These are phyloP conservation scores for Podabrus alpinus DNA, from an alignment of 2,888 invertebrate species.

Conservation along the genomic window DNA sequence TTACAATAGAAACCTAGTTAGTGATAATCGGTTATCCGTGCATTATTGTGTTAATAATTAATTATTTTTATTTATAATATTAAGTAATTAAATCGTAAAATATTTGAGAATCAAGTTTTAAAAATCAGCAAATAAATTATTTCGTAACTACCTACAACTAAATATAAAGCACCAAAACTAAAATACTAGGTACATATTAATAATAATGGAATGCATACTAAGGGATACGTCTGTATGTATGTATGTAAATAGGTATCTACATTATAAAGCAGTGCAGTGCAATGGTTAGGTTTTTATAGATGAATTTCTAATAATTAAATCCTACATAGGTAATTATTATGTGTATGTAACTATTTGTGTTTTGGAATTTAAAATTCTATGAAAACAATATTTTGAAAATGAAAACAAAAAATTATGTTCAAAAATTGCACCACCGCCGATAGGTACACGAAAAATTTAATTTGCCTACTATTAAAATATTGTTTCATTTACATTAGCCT, in stretches of 20 bases:
- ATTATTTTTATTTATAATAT: background rate
- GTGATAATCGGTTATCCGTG: background rate
- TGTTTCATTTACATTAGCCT: conserved; percentile 8
- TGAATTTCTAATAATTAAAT: background rate
- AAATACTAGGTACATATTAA: background rate
- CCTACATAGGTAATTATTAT: background rate
- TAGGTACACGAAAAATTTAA: background rate
- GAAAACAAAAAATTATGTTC: background rate
- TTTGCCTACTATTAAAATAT: conserved; percentile 1
- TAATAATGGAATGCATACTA: background rate
- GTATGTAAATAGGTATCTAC: background rate
- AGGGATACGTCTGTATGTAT: too few species aligned
- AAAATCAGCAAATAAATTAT: background rate
- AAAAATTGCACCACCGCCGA: background rate
- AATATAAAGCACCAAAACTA: background rate
- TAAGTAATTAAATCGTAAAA: background rate
- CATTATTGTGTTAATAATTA: background rate
- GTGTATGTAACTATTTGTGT: background rate
- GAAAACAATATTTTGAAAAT: background rate
- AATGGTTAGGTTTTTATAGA: background rate
- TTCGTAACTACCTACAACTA: background rate
- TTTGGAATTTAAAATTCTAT: background rate
- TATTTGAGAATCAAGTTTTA: background rate
- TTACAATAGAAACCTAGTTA: background rate
- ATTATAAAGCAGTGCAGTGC: background rate